phyloP scores from a whole-genome alignment of 2,888 invertebrate species.

The Sylvicola cinctus region DNA sequence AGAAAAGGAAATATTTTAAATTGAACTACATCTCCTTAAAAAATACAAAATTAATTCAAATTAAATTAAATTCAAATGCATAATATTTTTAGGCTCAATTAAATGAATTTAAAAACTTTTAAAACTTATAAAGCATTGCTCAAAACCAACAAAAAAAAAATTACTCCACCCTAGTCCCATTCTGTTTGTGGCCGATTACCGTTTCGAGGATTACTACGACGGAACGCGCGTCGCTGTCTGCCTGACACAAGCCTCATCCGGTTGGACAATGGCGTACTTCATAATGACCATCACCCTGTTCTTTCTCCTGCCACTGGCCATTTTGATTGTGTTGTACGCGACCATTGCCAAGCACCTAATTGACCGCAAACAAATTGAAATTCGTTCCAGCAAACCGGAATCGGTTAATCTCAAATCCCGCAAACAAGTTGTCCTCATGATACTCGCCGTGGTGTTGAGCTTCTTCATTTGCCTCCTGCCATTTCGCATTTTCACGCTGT shows the following conservation, averaged over 20 bases:
- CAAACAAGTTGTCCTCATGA: slow-evolving; percentile 69
- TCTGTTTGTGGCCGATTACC: slow-evolving; percentile 53
- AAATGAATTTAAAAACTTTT: no score
- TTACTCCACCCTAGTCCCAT: slow-evolving; percentile 68
- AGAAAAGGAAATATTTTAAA: no score
- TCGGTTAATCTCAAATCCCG: slow-evolving; percentile 54
- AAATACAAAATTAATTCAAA: no score
- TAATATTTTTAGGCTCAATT: no score
- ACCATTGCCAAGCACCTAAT: slow-evolving; percentile 69
- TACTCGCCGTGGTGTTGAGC: slow-evolving; percentile 66
- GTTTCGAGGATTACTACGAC: slow-evolving; percentile 40
- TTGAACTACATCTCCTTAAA: no score
- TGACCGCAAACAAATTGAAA: slow-evolving; percentile 38
- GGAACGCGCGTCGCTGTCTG: slow-evolving; percentile 53
- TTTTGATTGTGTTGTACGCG: slow-evolving; percentile 61
- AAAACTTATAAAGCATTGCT: no score
- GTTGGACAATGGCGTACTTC: slow-evolving; percentile 61
- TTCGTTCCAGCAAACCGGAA: slow-evolving; percentile 48
- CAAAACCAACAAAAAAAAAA: no score
- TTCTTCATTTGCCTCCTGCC: slow-evolving; percentile 80
- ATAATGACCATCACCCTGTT: slow-evolving; percentile 58
- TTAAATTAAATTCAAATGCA: no score
- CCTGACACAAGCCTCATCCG: slow-evolving; percentile 52
- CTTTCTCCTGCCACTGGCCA: slow-evolving; percentile 59
- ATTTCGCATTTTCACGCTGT: slow-evolving; percentile 61